Base-by-base conservation (phyloP, 2,797 vertebrate genomes). In the Macropus fuliginosus region DNA sequence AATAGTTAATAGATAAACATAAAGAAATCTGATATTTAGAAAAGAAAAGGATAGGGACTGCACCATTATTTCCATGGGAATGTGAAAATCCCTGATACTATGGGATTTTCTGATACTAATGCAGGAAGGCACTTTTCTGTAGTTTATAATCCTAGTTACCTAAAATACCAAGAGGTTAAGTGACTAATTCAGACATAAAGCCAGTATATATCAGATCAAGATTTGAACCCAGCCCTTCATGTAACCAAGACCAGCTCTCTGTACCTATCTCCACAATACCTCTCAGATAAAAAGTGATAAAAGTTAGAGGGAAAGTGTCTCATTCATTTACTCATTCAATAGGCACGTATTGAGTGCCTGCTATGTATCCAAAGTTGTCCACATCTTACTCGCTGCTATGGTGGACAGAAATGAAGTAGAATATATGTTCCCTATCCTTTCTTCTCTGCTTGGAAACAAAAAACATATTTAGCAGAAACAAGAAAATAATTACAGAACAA, bases 201-300 rank as follows among this genome's bases (percentile, higher is more conserved):
- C 2, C 74, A 46, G 3, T 46, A 46, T 27, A 74, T 74, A 21
- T 74, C 66, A 74, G 16, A 18, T 1, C n/a, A 9, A 24, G 21
- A 46, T 27, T 46, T 81, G 40, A 46, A 81, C 11, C 40, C 0
- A 81, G 74, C 9, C 18, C 21, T 81, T 46, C 8, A 31, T n/a
- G 40, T 91, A 28, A 40, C 34, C n/a, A 91, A 55, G 91, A 91
- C 34, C 28, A 59, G 13, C 24, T 21, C n/a, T 66, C 54, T 74
- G 34, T 52, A 62, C 27, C 40, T 31, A 46, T 13, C 27, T 52
- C 6, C 56, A 56, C 21, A 90, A 90, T 54, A 21, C 74, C 21
- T 81, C 6, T 81, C 74, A 95, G 28, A 91, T 34, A 40, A 94
- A 56, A 62, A 66, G 54, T 92, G 55, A 66, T 62, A 55, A 66